Base-by-base conservation (phyloP, 1,140 invertebrate genomes). In the Lineus longissimus region DNA sequence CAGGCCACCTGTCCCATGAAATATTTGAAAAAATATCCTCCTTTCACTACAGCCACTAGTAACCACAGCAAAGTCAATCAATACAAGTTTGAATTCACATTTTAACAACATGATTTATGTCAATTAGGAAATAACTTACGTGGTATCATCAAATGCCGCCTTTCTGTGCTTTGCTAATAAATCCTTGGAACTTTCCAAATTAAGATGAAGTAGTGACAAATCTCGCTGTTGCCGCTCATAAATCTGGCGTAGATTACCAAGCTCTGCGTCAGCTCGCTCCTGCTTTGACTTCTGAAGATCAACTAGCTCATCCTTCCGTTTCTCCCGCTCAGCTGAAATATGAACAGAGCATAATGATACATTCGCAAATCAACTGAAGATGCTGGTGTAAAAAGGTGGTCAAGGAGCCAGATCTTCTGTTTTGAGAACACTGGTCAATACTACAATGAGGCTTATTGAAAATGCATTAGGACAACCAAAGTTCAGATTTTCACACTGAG, bases 141-240 rank as follows among this genome's bases (percentile, higher is more conserved):
- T 36, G 33, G 33, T 36, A 36, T 36, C 33, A 36, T 36, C 33
- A 36, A 36, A 36, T 36, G 33, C 33, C 15, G 58, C 22, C 19
- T 36, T 29, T 40, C 40, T 31, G 19, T 64, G 66, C 15, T 55
- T 54, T 17, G 54, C 33, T 7, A 69, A 56, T 0, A 66, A 29
- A 9, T 68, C 66, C 36, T 70, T 65, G 9, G 68, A 65, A 29
- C 47, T 69, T 22, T 71, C 71, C 29, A 73, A 57, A 63, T 71
- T 69, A 9, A 63, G 29, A 29, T 71, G 66, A 13, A 73, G 67
- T n/a, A 63, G 27, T 22, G 69, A 55, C 29, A 73, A 29, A 27
- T 71, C 71, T 54, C 59, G 58, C 45, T 69, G 65, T 54, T 71
- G 69, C 45, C 63, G 47, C 11, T 73, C 71, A 65, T 71, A 73